Evolutionary conservation across 2,113 vertebrate species (phyloP).

Genomic region (Triplophysa tibetana): DNA sequence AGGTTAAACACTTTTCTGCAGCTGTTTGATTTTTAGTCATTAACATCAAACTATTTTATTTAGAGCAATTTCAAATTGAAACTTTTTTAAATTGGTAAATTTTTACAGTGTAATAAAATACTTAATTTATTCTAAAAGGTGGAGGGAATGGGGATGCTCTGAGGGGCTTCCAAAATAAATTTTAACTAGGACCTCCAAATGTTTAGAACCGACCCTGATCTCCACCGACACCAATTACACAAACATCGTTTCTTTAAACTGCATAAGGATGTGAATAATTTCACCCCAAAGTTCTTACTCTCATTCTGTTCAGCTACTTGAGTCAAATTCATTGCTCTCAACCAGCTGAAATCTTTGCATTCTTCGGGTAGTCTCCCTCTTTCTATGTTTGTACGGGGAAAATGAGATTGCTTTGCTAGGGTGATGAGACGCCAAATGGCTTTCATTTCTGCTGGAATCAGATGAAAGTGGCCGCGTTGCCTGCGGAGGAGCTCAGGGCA

Average conservation of each 20-base stretch:
- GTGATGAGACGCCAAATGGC: constrained; percentile 39
- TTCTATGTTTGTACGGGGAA: constrained; percentile 3
- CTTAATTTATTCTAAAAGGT: too few species aligned
- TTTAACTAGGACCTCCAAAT: too few species aligned
- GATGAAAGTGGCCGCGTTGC: constrained; percentile 36
- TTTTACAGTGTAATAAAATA: too few species aligned
- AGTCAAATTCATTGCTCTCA: constrained; percentile 18
- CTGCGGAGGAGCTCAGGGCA: constrained; percentile 30
- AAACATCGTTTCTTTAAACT: not conserved
- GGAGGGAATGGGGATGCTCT: too few species aligned
- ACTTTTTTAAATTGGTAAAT: too few species aligned
- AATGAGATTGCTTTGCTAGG: constrained; percentile 39
- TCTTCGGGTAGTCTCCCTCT: constrained; percentile 6
- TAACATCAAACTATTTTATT: too few species aligned
- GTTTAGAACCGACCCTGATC: not conserved
- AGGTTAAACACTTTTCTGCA: too few species aligned
- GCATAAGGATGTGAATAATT: constrained; percentile 14
- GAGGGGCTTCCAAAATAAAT: too few species aligned
- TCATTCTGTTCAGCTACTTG: constrained; percentile 20
- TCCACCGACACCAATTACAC: not conserved
- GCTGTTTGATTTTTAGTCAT: too few species aligned
- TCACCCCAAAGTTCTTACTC: constrained; percentile 16
- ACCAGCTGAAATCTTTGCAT: constrained; percentile 24
- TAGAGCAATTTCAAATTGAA: too few species aligned
- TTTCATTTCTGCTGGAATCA: constrained; percentile 46